Conservation (phyloP, 1,140 invertebrate genomes). For the Zaprionus ghesquierei region DNA sequence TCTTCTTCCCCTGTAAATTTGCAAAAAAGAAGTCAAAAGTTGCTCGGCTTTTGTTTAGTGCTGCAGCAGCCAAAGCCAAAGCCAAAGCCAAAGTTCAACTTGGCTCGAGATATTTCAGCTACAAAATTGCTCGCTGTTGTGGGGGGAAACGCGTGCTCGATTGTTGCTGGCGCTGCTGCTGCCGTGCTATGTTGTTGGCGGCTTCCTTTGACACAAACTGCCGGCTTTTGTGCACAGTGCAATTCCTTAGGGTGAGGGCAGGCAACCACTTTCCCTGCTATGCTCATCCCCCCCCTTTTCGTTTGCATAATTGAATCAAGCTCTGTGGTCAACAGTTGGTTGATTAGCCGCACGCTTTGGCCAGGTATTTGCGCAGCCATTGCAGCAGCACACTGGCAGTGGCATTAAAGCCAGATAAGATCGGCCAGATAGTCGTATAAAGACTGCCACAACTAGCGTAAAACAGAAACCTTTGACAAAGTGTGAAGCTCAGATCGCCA, state of each 20-base stretch:
- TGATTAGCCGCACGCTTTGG: constrained; percentile 10
- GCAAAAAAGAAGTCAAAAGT: constrained; percentile 12
- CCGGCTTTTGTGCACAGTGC: constrained; percentile 21
- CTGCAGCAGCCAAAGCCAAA: not conserved
- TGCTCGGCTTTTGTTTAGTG: constrained; percentile 26
- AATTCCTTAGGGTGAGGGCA: constrained; percentile 8
- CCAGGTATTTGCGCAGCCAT: not conserved
- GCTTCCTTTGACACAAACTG: constrained; percentile 36
- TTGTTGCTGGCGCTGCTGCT: constrained; percentile 2
- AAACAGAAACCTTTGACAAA: not conserved
- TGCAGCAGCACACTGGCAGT: not conserved
- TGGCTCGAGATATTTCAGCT: constrained; percentile 23
- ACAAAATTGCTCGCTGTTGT: constrained; percentile 23
- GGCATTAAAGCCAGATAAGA: not conserved
- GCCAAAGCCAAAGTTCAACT: constrained; percentile 27
- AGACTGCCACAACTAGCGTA: not conserved
- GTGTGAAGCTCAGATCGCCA: not conserved
- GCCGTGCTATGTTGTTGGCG: constrained; percentile 8
- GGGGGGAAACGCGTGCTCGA: not conserved
- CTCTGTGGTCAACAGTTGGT: constrained; percentile 21
- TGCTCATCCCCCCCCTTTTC: not conserved
- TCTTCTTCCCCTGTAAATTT: constrained; percentile 16
- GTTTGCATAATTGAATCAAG: constrained; percentile 38
- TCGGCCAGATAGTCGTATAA: not conserved
- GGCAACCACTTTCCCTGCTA: not conserved